A percentile compares a stretch with the other conserved stretches of the same genome.
Evolutionary conservation across 1,140 invertebrate genomes (phyloP).

Genomic region (Sitodiplosis mosellana): DNA sequence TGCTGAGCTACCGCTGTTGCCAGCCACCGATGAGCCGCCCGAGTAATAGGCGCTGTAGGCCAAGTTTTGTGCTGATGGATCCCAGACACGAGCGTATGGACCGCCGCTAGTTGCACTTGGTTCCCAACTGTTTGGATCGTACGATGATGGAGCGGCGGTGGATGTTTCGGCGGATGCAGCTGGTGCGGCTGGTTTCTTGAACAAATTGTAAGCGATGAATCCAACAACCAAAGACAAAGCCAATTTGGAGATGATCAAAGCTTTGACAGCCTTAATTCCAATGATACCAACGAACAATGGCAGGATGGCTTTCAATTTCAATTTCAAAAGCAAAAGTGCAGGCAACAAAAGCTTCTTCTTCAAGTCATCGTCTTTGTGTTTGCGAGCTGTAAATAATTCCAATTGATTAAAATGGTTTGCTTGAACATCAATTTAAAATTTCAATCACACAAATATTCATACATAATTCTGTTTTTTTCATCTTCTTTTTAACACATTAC

Average conservation of each 20-base stretch:
- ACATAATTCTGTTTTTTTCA: no score
- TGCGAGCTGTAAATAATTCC: background rate
- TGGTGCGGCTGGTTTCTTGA: conserved; percentile 39
- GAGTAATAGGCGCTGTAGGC: conserved; percentile 64
- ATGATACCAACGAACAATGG: conserved; percentile 60
- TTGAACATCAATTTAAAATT: background rate
- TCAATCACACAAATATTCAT: background rate
- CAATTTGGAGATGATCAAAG: conserved; percentile 61
- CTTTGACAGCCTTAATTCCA: conserved; percentile 63
- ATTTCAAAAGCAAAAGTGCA: conserved; percentile 53
- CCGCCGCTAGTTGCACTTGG: conserved; percentile 36
- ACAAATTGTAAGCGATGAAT: conserved; percentile 55
- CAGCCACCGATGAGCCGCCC: conserved; percentile 33
- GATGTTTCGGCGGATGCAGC: conserved; percentile 38
- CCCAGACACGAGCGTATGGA: conserved; percentile 57
- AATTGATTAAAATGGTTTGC: background rate
- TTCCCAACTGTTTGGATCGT: conserved; percentile 47
- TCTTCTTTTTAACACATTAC: no score
- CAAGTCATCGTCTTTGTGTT: conserved; percentile 27
- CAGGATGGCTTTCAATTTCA: conserved; percentile 67
- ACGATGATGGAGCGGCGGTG: conserved; percentile 41
- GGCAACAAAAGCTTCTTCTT: conserved; percentile 69
- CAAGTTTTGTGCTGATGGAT: conserved; percentile 38
- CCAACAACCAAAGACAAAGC: conserved; percentile 58
- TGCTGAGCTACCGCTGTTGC: conserved; percentile 31